These are phyloP conservation scores for Plestiodon gilberti DNA, from an alignment of 2,113 vertebrate genomes.

Conservation along the genomic window DNA sequence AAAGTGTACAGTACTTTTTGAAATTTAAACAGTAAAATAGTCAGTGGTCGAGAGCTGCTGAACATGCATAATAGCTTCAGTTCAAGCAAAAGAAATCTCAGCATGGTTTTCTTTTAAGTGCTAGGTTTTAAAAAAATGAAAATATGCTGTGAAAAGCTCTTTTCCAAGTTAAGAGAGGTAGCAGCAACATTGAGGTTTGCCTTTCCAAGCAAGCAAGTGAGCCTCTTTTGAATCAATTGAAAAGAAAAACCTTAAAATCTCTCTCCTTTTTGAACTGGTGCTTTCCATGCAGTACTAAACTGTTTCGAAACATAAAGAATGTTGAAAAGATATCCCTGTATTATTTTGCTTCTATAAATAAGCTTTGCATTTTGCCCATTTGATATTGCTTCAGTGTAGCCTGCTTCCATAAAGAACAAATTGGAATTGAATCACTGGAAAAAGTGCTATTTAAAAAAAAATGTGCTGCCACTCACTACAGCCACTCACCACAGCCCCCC, in stretches of 20 bases:
- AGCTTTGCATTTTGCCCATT: slow-evolving; percentile 40
- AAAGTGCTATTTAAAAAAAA: slow-evolving; percentile 9
- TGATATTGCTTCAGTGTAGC: not conserved
- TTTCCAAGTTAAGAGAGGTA: slow-evolving; percentile 48
- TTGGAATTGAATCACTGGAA: slow-evolving; percentile 14
- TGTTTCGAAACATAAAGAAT: no score
- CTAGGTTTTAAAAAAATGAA: slow-evolving; percentile 49
- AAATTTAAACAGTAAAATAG: slow-evolving; percentile 14
- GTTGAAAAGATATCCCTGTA: no score
- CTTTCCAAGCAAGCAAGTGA: slow-evolving; percentile 14
- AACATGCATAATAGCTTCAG: no score
- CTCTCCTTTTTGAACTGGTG: no score
- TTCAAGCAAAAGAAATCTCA: no score
- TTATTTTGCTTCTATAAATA: no score
- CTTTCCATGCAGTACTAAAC: no score
- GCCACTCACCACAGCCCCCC: no score
- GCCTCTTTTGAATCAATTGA: not conserved
- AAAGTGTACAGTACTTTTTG: not conserved
- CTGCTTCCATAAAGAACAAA: slow-evolving; percentile 10
- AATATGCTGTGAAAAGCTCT: slow-evolving; percentile 51
- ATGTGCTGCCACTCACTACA: no score
- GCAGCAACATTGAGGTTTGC: slow-evolving; percentile 4
- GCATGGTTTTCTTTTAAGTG: no score
- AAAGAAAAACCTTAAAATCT: no score
- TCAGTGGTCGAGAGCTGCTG: slow-evolving; percentile 24